phyloP scores from a whole-genome alignment of 2,113 vertebrate species.

The Syrmaticus mikado region DNA sequence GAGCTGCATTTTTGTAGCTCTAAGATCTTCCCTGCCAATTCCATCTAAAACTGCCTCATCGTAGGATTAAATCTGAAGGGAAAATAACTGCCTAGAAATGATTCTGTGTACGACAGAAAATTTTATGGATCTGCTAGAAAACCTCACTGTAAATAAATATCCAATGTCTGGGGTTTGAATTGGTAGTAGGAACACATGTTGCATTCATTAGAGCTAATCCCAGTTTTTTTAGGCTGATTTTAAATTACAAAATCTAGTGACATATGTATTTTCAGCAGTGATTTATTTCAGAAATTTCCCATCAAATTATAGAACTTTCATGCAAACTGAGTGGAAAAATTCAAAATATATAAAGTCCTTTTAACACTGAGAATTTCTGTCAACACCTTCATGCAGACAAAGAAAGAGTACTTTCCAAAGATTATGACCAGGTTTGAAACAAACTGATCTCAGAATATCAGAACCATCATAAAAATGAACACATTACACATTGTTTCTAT shows the following conservation, averaged over 20 bases:
- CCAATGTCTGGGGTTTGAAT: neutral
- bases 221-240: neutral
- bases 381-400: neutral
- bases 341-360: neutral
- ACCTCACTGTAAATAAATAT: constrained; percentile 23
- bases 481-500: neutral
- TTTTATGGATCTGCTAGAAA: constrained; percentile 24
- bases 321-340: neutral
- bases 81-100: constrained; percentile 28
- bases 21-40: neutral
- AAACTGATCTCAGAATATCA: neutral
- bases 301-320: neutral
- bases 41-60: neutral
- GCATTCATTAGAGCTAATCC: neutral
- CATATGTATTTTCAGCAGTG: neutral
- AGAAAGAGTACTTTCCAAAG: neutral
- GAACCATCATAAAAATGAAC: neutral
- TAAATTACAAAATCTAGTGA: neutral
- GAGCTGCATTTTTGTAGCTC: constrained; percentile 18
- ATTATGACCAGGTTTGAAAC: neutral
- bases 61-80: constrained; percentile 5
- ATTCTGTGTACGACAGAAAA: neutral
- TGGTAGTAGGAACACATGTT: neutral
- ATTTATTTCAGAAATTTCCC: neutral
- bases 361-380: neutral